Percentiles rank a stretch among this genome's conserved stretches.
phyloP scores from a whole-genome alignment of 2,797 vertebrate genomes.

The Chaenodraco wilsoni region DNA sequence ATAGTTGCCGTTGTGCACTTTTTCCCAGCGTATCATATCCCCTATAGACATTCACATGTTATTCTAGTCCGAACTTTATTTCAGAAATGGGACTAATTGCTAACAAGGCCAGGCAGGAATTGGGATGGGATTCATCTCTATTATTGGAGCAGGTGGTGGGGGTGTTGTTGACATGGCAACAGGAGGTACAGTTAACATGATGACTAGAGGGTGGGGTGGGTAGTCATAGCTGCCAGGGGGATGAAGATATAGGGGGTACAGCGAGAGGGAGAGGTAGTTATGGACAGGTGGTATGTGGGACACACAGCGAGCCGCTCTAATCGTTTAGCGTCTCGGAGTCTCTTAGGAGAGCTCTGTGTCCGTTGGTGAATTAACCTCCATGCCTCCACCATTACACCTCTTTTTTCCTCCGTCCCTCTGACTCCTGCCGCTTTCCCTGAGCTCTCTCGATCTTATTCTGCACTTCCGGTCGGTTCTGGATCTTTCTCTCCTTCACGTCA shows the following conservation, averaged over 20 bases:
- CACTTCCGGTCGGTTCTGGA: constrained; percentile 47
- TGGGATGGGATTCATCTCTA: constrained; percentile 56
- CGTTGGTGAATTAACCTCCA: constrained; percentile 79
- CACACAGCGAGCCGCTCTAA: constrained; percentile 70
- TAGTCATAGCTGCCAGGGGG: constrained; percentile 42
- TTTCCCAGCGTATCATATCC: constrained; percentile 37
- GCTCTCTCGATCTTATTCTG: constrained; percentile 30
- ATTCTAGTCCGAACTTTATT: constrained; percentile 63
- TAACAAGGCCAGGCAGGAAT: constrained; percentile 67
- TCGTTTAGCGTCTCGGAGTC: constrained; percentile 70
- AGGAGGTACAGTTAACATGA: constrained; percentile 75
- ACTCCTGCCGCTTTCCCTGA: constrained; percentile 37
- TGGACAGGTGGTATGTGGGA: constrained; percentile 71
- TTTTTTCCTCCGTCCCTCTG: constrained; percentile 38
- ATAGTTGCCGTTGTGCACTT: constrained; percentile 58
- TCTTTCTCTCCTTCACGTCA: constrained; percentile 53
- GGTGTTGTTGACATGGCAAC: constrained; percentile 79
- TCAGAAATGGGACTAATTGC: constrained; percentile 62
- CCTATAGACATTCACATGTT: constrained; percentile 37
- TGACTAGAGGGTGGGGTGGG: constrained; percentile 46
- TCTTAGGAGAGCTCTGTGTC: constrained; percentile 75
- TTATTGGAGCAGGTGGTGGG: constrained; percentile 77
- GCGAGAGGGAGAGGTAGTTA: constrained; percentile 22
- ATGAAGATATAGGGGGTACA: constrained; percentile 42
- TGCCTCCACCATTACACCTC: constrained; percentile 65